Percentiles rank a stretch among this genome's conserved stretches.
phyloP scores from a whole-genome alignment of 2,113 vertebrate genomes.

The Pachypanchax playfairii region DNA sequence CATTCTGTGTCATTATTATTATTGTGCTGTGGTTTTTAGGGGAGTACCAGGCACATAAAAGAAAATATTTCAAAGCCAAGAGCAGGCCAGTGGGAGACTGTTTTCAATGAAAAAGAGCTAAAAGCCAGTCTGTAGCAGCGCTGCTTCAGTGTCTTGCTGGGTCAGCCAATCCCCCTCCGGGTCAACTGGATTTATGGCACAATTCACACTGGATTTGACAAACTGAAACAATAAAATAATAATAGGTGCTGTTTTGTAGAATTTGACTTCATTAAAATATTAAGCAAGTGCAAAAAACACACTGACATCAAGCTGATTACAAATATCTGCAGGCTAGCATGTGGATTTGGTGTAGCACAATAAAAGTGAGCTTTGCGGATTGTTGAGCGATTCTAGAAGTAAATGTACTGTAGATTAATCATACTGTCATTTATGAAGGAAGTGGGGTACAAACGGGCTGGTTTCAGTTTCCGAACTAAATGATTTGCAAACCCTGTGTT shows the following conservation, averaged over 20 bases:
- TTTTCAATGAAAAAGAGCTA: slow-evolving; percentile 58
- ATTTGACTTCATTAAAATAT: slow-evolving; percentile 27
- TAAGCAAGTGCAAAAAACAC: slow-evolving; percentile 17
- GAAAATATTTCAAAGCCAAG: slow-evolving; percentile 60
- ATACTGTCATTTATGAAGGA: background rate
- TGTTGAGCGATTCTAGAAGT: background rate
- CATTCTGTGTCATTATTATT: slow-evolving; percentile 59
- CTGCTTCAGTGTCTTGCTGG: slow-evolving; percentile 59
- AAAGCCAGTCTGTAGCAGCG: slow-evolving; percentile 50
- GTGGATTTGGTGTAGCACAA: background rate
- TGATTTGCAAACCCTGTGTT: slow-evolving; percentile 1
- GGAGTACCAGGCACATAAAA: slow-evolving; percentile 45
- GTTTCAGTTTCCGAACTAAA: background rate
- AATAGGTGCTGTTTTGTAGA: slow-evolving; percentile 18
- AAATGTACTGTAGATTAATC: slow-evolving; percentile 9
- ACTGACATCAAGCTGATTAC: background rate
- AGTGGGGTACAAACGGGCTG: background rate
- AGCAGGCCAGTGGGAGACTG: slow-evolving; percentile 60
- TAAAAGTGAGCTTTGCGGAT: background rate
- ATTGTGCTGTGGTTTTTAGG: slow-evolving; percentile 45
- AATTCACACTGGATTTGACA: slow-evolving; percentile 33
- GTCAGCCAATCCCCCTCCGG: slow-evolving; percentile 45
- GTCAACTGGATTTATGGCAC: slow-evolving; percentile 49
- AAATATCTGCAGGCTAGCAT: background rate
- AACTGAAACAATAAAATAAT: slow-evolving; percentile 45